Evolutionary conservation across 2,888 invertebrate genomes (phyloP).

Genomic region (Chloromyia formosa): DNA sequence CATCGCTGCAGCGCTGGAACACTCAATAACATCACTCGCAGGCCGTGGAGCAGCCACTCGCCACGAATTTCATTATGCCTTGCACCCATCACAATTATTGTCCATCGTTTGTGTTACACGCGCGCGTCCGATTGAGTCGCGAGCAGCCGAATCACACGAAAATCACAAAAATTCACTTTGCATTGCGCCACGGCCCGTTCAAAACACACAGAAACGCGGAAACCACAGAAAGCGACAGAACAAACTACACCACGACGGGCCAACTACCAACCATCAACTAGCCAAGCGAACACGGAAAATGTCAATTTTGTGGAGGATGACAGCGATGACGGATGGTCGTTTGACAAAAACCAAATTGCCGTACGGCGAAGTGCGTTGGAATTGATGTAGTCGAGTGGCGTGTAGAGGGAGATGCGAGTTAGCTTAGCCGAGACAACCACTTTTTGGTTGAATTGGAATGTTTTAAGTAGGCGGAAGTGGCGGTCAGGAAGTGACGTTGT

Average conservation of each 20-base stretch:
- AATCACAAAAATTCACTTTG: neutral
- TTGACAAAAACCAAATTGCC: too few relatives aligned
- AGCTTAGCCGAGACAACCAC: too few relatives aligned
- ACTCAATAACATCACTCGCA: neutral
- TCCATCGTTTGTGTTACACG: constrained; percentile 18
- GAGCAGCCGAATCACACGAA: neutral
- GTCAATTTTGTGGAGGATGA: neutral
- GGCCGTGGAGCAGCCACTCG: neutral
- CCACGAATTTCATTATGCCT: neutral
- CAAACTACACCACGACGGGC: neutral
- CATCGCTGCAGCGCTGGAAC: neutral
- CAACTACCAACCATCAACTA: constrained; percentile 16
- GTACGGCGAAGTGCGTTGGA: too few relatives aligned
- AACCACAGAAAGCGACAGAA: too few relatives aligned
- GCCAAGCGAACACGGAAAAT: neutral
- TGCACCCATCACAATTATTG: neutral
- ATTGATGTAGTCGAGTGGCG: too few relatives aligned
- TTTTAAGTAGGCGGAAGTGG: too few relatives aligned
- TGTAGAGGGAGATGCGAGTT: too few relatives aligned
- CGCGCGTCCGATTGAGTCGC: neutral
- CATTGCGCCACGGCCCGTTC: neutral
- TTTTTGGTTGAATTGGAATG: too few relatives aligned
- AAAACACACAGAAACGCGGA: neutral
- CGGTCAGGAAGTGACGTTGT: too few relatives aligned
- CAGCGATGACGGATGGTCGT: neutral